Evolutionary conservation across 2,113 vertebrate genomes (phyloP), one percentile per base, ranked within the genome.

Genomic region (Xenus cinereus): DNA sequence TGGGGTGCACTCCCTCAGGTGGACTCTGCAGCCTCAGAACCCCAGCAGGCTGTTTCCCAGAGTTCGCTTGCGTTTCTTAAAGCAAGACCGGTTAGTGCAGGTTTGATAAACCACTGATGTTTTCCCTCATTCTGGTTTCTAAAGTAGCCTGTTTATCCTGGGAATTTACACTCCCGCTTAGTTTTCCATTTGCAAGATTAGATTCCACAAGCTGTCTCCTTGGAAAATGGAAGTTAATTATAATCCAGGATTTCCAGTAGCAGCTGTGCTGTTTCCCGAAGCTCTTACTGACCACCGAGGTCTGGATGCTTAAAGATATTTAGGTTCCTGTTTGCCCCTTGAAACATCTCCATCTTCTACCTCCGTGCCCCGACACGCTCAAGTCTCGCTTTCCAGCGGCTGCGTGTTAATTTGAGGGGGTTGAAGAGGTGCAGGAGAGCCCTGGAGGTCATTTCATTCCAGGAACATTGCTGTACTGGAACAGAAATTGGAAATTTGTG

Each of bases 131-230:
- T 80, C 54, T 73, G 12, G 24, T 77, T 84, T 81, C 54, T 76
- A 13, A 87, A 92, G 6, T 26, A 92, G 59, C 39, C 64, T 83
- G 64, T 90, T 91, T 90, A 57, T 87, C 59, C 43, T 80, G 48
- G 54, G 73, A 76, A 39, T 75, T 89, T 91, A 89, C n/a, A 87
- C 82, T 90, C 78, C 73, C 54, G 76, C 77, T 33, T 80, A 35
- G 63, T 72, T 87, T 84, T 80, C 69, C 87, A 6, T 80, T 89
- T 72, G 78, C 35, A 84, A 87, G 54, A 84, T 92, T 87, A 73
- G n/a, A 45, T 45, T 77, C 59, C 7, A 19, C 51, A 66, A 56
- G 23, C 62, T 37, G 53, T 46, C 53, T 73, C 48, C 39, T 24
- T 81, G 59, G 73, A 68, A 89, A 79, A 43, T 68, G 53, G 77